phyloP scores from a whole-genome alignment of 1,140 invertebrate genomes.

The Drosophila albomicans region DNA sequence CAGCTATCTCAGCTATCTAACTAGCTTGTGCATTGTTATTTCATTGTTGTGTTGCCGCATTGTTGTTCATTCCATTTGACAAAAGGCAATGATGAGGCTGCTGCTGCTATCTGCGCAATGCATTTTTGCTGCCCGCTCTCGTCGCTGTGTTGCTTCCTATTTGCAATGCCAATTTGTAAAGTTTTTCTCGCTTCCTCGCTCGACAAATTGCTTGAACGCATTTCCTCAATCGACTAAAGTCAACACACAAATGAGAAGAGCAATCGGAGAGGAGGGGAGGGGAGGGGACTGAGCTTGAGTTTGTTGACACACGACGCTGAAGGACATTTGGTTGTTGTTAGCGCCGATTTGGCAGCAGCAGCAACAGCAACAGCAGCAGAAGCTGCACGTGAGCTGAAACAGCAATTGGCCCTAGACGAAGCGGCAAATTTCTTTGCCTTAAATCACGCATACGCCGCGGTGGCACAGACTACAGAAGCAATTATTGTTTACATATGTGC shows the following conservation, averaged over 20 bases:
- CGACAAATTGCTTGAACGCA: slow-evolving; percentile 26
- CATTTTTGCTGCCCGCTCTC: too few species aligned
- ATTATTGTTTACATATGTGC: slow-evolving; percentile 57
- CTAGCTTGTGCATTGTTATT: too few species aligned
- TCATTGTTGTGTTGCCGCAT: too few species aligned
- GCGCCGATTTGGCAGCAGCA: slow-evolving; percentile 5
- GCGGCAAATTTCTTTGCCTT: slow-evolving; percentile 29
- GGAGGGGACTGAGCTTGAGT: slow-evolving; percentile 5
- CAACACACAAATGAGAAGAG: background rate
- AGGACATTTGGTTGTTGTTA: slow-evolving; percentile 38
- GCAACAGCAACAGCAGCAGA: slow-evolving; percentile 5
- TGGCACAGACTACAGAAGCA: slow-evolving; percentile 7
- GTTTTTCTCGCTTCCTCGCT: slow-evolving; percentile 2
- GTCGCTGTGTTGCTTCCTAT: slow-evolving; percentile 20
- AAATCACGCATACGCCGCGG: slow-evolving; percentile 49
- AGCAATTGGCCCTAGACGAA: slow-evolving; percentile 24
- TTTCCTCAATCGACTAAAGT: slow-evolving; percentile 29
- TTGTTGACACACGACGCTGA: slow-evolving; percentile 40
- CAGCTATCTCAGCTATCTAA: too few species aligned
- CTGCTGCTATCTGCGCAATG: background rate
- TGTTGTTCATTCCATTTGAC: background rate
- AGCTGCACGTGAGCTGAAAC: slow-evolving; percentile 30
- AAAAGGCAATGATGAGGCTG: background rate
- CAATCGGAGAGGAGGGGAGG: background rate
- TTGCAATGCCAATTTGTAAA: slow-evolving; percentile 32